Evolutionary conservation across 2,797 vertebrate genomes (phyloP).

Genomic region (Buphagus erythrorhynchus): DNA sequence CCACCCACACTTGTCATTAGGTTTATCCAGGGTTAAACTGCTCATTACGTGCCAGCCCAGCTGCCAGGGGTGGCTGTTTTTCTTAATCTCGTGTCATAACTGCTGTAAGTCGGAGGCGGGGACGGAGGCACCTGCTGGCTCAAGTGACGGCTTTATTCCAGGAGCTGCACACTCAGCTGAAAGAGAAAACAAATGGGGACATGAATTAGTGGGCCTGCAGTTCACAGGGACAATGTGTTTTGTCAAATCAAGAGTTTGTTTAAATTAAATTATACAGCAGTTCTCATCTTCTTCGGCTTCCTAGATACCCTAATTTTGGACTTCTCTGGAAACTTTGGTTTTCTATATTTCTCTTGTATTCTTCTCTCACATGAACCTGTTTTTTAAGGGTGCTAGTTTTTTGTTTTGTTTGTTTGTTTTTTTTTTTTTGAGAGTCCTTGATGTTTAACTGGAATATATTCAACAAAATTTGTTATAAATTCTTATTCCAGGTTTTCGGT

Average conservation of each 20-base stretch:
- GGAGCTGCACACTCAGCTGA: slow-evolving; percentile 8
- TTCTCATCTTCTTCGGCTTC: neutral
- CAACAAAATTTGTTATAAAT: rapidly evolving
- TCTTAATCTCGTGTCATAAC: slow-evolving; percentile 61
- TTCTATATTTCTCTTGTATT: neutral
- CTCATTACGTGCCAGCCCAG: neutral
- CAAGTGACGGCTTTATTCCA: slow-evolving; percentile 39
- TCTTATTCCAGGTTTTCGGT: neutral
- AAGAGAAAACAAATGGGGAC: neutral
- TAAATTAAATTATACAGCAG: neutral
- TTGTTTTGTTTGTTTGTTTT: rapidly evolving
- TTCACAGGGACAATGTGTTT: neutral
- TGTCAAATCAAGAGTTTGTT: neutral
- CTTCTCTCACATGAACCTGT: neutral
- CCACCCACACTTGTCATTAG: slow-evolving; percentile 63
- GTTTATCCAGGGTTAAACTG: slow-evolving; percentile 62
- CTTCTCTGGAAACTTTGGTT: neutral
- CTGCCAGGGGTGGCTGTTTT: slow-evolving; percentile 45
- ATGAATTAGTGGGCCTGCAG: neutral
- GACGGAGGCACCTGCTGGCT: slow-evolving; percentile 36
- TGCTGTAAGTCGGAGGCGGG: neutral
- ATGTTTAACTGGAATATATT: neutral
- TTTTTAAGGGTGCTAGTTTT: neutral
- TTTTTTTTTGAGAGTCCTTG: neutral
- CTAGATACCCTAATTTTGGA: neutral